These are phyloP conservation scores for Colletes latitarsis DNA, from an alignment of 1,140 invertebrate species.

Conservation along the genomic window DNA sequence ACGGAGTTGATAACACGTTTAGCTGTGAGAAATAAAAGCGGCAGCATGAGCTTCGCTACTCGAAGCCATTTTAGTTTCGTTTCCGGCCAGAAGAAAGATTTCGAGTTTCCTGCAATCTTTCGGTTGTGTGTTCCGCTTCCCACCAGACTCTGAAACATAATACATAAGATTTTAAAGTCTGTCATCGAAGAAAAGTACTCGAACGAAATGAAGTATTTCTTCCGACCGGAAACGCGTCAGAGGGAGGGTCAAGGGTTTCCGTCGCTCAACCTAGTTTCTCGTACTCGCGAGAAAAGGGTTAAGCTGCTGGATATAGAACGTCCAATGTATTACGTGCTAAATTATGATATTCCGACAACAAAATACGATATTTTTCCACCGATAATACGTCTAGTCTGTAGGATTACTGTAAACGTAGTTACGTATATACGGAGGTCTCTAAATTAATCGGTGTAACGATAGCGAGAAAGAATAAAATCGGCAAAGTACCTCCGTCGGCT, in stretches of 20 bases:
- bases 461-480: slow-evolving; percentile 30
- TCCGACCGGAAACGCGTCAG: background rate
- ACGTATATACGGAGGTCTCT: slow-evolving; percentile 23
- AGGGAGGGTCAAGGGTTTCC: slow-evolving; percentile 4
- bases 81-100: background rate
- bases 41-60: slow-evolving; percentile 38
- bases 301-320: slow-evolving; percentile 61
- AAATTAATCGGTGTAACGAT: slow-evolving; percentile 43
- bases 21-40: slow-evolving; percentile 18
- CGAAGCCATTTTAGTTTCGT: background rate
- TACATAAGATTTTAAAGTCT: too few relatives aligned
- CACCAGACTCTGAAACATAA: too few relatives aligned
- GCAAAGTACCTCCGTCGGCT: slow-evolving; percentile 38
- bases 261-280: slow-evolving; percentile 37
- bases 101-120: background rate
- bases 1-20: background rate
- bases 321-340: slow-evolving; percentile 66
- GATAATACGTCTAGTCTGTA: slow-evolving; percentile 60
- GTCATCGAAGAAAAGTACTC: background rate
- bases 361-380: slow-evolving; percentile 74
- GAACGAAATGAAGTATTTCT: background rate
- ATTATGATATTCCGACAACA: slow-evolving; percentile 68
- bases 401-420: slow-evolving; percentile 46
- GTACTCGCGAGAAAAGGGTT: slow-evolving; percentile 24
- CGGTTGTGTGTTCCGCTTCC: background rate